These are phyloP conservation scores for Megaceryle torquata DNA, from an alignment of 2,113 vertebrate species.

Conservation along the genomic window DNA sequence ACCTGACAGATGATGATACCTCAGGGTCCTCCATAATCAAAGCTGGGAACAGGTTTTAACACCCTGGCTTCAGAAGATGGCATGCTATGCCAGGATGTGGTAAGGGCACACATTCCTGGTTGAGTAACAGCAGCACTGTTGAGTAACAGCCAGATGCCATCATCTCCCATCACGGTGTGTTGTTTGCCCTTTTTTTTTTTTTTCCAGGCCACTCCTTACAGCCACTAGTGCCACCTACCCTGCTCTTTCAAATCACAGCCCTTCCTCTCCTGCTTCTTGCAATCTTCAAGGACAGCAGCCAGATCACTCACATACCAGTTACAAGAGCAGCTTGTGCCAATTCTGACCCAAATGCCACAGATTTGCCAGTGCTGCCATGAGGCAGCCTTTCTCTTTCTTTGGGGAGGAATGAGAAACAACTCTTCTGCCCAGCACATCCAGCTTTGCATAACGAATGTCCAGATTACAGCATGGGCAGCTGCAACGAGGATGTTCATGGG, in stretches of 20 bases:
- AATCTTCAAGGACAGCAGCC: background rate
- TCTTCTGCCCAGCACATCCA: background rate
- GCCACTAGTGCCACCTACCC: background rate
- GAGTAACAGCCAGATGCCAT: background rate
- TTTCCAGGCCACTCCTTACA: background rate
- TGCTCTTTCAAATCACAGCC: background rate
- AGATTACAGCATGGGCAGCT: background rate
- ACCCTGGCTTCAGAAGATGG: background rate
- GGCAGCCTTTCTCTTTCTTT: background rate
- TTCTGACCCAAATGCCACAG: background rate
- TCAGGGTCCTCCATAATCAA: background rate
- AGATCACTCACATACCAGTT: accelerated
- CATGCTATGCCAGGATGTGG: accelerated
- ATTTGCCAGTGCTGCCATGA: background rate
- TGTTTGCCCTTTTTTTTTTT: too few relatives aligned
- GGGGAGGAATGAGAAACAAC: background rate
- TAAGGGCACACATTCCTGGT: background rate
- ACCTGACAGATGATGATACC: background rate
- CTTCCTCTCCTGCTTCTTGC: background rate
- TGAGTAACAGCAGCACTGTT: background rate
- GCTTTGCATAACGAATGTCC: background rate
- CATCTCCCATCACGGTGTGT: background rate
- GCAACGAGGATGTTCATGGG: accelerated
- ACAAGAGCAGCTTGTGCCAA: background rate
- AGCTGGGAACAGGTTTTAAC: background rate